These are phyloP conservation scores for Diadema setosum DNA, from an alignment of 35 echinoderm and acorn worm genomes.

Conservation along the genomic window DNA sequence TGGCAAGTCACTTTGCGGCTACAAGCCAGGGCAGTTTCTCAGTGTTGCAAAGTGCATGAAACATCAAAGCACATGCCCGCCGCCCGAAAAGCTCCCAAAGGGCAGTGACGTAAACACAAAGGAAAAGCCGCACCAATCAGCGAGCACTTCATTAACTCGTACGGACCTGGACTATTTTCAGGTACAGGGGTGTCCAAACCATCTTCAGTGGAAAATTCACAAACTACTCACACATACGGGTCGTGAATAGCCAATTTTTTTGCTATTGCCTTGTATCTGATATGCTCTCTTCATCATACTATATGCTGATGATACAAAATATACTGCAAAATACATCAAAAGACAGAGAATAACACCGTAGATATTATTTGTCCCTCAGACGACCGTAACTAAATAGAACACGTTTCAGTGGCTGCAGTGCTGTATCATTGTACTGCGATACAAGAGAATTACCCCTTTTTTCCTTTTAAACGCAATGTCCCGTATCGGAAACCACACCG, in stretches of 20 bases:
- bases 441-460: background rate
- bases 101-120: conserved; percentile 99
- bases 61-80: conserved; percentile 99
- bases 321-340: no score
- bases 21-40: conserved; percentile 18
- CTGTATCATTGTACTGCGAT: background rate
- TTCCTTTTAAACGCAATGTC: background rate
- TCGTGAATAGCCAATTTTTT: no score
- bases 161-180: background rate
- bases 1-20: background rate
- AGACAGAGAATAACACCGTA: no score
- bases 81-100: conserved; percentile 97
- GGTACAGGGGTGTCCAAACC: background rate
- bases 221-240: no score
- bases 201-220: background rate
- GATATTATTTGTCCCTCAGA: no score
- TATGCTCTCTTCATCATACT: no score
- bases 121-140: conserved; percentile 98
- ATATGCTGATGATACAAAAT: no score
- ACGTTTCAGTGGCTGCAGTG: background rate
- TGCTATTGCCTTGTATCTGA: no score
- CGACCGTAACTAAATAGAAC: no score
- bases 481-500: background rate
- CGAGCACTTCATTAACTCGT: conserved; percentile 13
- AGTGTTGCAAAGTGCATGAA: conserved; percentile 95